Conservation (phyloP, 2,888 invertebrate species). For the Xestia c-nigrum region DNA sequence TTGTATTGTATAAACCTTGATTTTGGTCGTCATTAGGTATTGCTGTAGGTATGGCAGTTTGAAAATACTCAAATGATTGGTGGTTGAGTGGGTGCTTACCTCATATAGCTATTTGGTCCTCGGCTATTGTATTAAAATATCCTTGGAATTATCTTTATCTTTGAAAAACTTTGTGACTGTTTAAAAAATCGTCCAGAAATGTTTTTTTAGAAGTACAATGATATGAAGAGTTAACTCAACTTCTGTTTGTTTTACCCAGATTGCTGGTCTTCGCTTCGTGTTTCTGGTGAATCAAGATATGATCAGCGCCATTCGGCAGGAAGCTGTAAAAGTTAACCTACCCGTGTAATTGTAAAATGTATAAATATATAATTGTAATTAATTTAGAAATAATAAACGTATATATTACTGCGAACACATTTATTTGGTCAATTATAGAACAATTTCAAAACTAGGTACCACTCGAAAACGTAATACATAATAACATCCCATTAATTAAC, state of each 20-base stretch:
- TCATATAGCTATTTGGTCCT: background rate
- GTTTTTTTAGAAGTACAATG: background rate
- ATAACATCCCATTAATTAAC: conserved; percentile 73
- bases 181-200: background rate
- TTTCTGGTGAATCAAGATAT: conserved; percentile 98
- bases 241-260: conserved; percentile 86
- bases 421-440: conserved; percentile 90
- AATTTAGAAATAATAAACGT: conserved; percentile 67
- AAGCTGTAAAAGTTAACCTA: conserved; percentile 95
- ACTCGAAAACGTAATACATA: conserved; percentile 84
- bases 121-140: background rate
- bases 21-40: conserved; percentile 51
- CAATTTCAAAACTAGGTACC: conserved; percentile 86
- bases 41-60: conserved; percentile 18
- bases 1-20: conserved; percentile 51
- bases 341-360: conserved; percentile 78
- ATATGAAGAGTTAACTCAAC: background rate
- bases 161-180: background rate
- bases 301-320: conserved; percentile 96
- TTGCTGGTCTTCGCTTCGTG: conserved; percentile 97
- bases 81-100: background rate
- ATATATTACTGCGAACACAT: conserved; percentile 88
- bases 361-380: conserved; percentile 76
- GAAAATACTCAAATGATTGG: conserved; percentile 13
- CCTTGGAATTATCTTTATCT: background rate